Conservation (phyloP, 2,797 vertebrate genomes). For the Pseudopleuronectes americanus region DNA sequence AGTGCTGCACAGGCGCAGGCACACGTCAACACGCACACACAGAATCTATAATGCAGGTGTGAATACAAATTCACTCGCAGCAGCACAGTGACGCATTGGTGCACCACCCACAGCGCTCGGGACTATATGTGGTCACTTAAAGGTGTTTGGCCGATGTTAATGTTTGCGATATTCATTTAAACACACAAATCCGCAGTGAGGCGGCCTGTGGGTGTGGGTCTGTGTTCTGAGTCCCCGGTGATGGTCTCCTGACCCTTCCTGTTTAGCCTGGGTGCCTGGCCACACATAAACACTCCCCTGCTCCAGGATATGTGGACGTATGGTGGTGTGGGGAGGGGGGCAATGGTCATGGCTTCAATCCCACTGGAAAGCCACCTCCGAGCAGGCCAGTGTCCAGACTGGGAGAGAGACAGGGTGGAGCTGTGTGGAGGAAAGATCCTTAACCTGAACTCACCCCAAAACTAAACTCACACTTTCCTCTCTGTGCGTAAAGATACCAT, state of each 20-base stretch:
- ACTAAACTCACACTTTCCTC: slow-evolving; percentile 23
- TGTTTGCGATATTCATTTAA: slow-evolving; percentile 47
- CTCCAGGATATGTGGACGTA: slow-evolving; percentile 54
- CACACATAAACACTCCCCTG: slow-evolving; percentile 87
- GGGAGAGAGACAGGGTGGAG: slow-evolving; percentile 27
- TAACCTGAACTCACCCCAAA: slow-evolving; percentile 30
- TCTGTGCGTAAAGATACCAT: slow-evolving; percentile 9
- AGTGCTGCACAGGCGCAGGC: slow-evolving; percentile 3
- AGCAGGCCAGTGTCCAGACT: slow-evolving; percentile 29
- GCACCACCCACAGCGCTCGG: slow-evolving; percentile 36
- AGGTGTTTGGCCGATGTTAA: slow-evolving; percentile 46
- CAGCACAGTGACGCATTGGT: slow-evolving; percentile 1
- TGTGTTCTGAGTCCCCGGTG: slow-evolving; percentile 78
- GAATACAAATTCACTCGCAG: slow-evolving; percentile 28
- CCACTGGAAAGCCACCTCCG: slow-evolving; percentile 57
- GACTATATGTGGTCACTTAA: slow-evolving; percentile 29
- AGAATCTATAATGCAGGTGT: slow-evolving; percentile 37
- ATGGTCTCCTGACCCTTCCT: slow-evolving; percentile 92
- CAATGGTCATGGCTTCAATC: slow-evolving; percentile 76
- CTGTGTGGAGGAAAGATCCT: slow-evolving; percentile 40
- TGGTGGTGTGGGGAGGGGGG: slow-evolving; percentile 37
- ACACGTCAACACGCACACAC: slow-evolving; percentile 12
- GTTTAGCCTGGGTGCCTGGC: slow-evolving; percentile 94
- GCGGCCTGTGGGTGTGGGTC: slow-evolving; percentile 47
- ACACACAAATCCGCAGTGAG: slow-evolving; percentile 47